Base-by-base conservation (phyloP, 2,888 invertebrate genomes). In the Ochropleura plecta region DNA sequence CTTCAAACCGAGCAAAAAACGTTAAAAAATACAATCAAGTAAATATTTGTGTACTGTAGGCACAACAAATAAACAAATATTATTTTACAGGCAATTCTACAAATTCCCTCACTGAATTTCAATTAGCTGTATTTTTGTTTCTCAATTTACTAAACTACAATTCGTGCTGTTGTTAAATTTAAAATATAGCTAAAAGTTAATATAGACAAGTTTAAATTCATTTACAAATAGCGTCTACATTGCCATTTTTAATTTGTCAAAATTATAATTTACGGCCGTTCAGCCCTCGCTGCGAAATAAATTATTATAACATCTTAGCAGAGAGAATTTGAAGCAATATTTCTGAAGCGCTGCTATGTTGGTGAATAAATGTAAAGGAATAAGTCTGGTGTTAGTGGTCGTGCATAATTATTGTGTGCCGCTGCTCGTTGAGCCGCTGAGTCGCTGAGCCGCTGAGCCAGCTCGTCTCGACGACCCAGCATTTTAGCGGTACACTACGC, bases 281-380 rank as follows among this genome's bases (percentile, higher is more conserved):
- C 51, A 30, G n/a, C 20, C 12, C 10, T 60, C n/a, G 18, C 30
- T 18, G 59, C n/a, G 51, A 18, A 65, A 78, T 76, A 63, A 86
- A 84, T 84, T 74, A 76, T 66, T 63, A 55, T 42, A 73, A 60
- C 65, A 70, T 70, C 73, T 75, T 63, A 70, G 55, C 53, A 5
- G 60, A 69, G 71, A 76, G 68, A 64, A 68, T 66, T 84, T 69
- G 44, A 65, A 63, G 72, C 46, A 70, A 79, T 81, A 70, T 84
- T 81, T 70, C 10, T 65, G 65, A 42, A 72, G 64, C 62, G 60
- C 18, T 73, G 40, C 53, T 67, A 48, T 76, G 77, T 70, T 57
- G 73, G 68, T 77, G 81, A 82, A 82, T 82, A 81, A 82, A 84
- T 82, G 62, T 84, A 65, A 72, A 77, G 53, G 65, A 81, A 68